Base-by-base conservation (phyloP, 2,888 invertebrate species). In the Pterostichus niger region DNA sequence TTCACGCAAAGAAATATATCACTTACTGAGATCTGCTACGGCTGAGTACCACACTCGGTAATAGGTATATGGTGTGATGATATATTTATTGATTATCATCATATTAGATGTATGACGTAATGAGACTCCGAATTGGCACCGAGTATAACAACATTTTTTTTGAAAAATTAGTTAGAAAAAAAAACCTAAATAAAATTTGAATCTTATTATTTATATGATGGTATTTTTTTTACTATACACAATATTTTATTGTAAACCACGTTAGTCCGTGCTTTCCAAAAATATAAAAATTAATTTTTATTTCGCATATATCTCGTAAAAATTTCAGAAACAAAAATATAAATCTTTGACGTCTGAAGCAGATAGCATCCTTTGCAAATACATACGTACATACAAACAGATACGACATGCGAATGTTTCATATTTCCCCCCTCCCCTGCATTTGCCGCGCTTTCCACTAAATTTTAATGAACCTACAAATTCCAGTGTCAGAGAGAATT, bases 401-500 rank as follows among this genome's bases (percentile, higher is more conserved):
- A 49, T 49, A n/a, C 49, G 13, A 49, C 2, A 49, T n/a, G 13
- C 49, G 35, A 64, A 44, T 71, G 40, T 13, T 40, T 44, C 68
- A 71, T 71, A 44, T 71, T 71, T 17, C 44, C 68, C 15, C 3
- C 15, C 44, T 44, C 4, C 2, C 9, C 1, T 13, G 17, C 52
- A 52, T 24, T 24, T 68, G 1, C n/a, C 10, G 40, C 13, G 68
- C 68, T 44, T 56, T 71, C 44, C 44, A 71, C 68, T 71, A 71
- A 71, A 71, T 71, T 71, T 71, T 71, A 71, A 71, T 71, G 68
- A 71, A 71, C 68, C 68, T 71, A 71, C 68, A 71, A 71, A 71
- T 71, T 71, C 44, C 17, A 11, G 40, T 46, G 68, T 71, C 68
- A 71, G 68, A 71, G 68, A 71, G 68, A 71, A 71, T 71, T 71